Conservation (phyloP, 2,797 vertebrate genomes). For the Crypturellus tataupa region DNA sequence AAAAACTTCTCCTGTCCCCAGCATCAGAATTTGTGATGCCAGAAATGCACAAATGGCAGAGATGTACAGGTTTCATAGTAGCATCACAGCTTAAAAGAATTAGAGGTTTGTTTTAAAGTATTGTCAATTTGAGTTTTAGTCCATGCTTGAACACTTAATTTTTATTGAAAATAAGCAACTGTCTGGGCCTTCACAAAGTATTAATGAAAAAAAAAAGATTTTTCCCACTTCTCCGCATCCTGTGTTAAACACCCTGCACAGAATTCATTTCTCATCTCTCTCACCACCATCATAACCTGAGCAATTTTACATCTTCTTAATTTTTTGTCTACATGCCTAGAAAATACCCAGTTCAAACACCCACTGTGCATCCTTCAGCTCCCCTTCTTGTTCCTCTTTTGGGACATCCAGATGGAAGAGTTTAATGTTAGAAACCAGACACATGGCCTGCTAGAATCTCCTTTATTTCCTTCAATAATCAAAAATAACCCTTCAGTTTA, state of each 20-base stretch:
- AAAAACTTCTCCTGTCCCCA: background rate
- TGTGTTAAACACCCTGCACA: too few relatives aligned
- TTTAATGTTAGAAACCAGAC: too few relatives aligned
- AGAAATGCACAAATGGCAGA: accelerated
- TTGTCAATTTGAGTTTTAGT: background rate
- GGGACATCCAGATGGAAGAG: background rate
- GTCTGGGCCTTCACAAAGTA: background rate
- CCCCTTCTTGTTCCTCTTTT: background rate
- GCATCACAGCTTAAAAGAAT: background rate
- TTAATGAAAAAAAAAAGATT: background rate
- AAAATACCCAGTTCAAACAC: background rate
- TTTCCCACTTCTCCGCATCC: background rate
- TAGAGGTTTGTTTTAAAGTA: background rate
- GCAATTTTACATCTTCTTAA: background rate
- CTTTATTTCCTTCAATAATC: background rate
- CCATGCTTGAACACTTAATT: background rate
- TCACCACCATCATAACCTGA: too few relatives aligned
- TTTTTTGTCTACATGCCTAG: background rate
- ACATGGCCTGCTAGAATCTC: background rate
- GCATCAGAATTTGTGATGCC: background rate
- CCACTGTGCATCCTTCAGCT: background rate
- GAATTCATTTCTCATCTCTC: background rate
- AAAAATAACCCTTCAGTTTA: background rate
- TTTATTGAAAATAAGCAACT: background rate
- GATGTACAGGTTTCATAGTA: background rate